Evolutionary conservation across 2,797 vertebrate species (phyloP), one percentile per base, ranked within the genome.

Genomic region (Zalophus californianus): DNA sequence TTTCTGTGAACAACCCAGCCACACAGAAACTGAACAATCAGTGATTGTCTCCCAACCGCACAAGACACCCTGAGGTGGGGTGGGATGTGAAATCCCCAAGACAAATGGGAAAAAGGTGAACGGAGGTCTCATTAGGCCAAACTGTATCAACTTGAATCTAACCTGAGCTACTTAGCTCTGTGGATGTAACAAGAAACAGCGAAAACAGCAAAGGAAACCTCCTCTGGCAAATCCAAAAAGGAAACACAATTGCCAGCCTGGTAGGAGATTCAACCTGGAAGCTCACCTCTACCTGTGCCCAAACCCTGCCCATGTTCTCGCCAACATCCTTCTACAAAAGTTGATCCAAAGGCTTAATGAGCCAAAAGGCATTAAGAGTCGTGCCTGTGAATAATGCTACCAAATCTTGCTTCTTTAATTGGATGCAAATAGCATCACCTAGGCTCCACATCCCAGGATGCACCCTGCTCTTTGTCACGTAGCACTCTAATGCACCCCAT

Each of bases 401-500:
- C 11, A 0, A 80, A 77, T 64, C 18, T 23, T 92, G 20, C 95
- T 92, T 68, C 68, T 80, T 96, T 98, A 96, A 98, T 98, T 62
- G 78, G 96, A 97, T 95, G 96, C 96, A 98, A 98, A 97, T 3
- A 7, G 90, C 38, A 94, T 96, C 96, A 96, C 96, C 96, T 90
- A 97, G 92, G 96, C 84, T 96, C 94, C 96, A 29, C 88, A 91
- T 95, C 83, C 38, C 29, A 41, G 97, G 95, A 93, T 73, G 86
- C 0, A 32, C 91, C 15, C 56, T 23, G 92, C 91, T 97, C 98
- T 97, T 98, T 98, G 97, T 97, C 97, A 98, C 94, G 86, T 68
- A 90, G 97, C 80, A 97, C 98, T 97, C 95, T 96, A 96, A 98
- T 25, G 60, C 95, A 95, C 97, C 98, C 97, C 27, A 8, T 96